Percentiles rank a stretch among this genome's conserved stretches.
phyloP scores from a whole-genome alignment of 2,888 invertebrate species.

The Scelioninae gen. 2 region DNA sequence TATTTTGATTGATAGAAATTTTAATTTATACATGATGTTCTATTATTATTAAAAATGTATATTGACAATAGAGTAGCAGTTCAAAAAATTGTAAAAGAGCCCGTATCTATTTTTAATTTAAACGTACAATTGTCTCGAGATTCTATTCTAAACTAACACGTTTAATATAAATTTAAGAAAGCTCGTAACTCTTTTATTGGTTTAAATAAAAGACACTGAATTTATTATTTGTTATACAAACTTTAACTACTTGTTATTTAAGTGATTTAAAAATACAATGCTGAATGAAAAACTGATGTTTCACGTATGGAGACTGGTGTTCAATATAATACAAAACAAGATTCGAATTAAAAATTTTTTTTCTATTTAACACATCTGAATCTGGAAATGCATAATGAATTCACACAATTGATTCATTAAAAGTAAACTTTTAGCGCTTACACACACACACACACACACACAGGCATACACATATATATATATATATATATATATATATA shows the following conservation, averaged over 20 bases:
- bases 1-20: no score
- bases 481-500: no score
- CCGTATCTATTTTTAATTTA: no score
- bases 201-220: conserved; percentile 31
- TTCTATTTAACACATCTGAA: conserved; percentile 11
- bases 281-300: conserved; percentile 29
- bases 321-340: not conserved
- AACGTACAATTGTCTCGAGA: conserved; percentile 44
- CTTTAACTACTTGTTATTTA: conserved; percentile 49
- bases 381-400: conserved; percentile 33
- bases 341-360: conserved; percentile 28
- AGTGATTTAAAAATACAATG: conserved; percentile 15
- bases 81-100: no score
- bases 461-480: no score
- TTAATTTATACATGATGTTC: no score
- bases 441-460: no score
- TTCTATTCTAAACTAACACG: conserved; percentile 46
- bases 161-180: conserved; percentile 43
- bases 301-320: conserved; percentile 22
- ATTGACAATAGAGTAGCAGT: no score
- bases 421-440: no score
- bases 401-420: not conserved
- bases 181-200: conserved; percentile 47
- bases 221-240: conserved; percentile 57
- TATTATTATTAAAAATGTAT: no score